Evolutionary conservation across 2,113 vertebrate species (phyloP).

Genomic region (Sula dactylatra): DNA sequence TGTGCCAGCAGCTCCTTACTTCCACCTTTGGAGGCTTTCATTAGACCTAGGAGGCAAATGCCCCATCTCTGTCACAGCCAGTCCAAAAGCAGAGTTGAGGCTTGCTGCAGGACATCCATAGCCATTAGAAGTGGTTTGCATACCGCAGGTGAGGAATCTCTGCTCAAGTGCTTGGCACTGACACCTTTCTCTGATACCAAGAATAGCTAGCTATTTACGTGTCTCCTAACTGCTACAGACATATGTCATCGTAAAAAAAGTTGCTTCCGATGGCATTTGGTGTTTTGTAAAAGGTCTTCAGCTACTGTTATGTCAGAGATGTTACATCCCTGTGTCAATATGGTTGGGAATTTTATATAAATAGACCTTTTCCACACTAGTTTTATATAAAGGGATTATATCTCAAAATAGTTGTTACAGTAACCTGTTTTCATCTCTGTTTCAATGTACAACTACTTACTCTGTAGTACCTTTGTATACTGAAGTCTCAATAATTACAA

Average conservation of each 20-base stretch:
- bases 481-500: background rate
- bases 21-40: background rate
- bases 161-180: background rate
- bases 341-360: background rate
- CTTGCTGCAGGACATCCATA: background rate
- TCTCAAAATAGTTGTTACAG: background rate
- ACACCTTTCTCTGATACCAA: background rate
- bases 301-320: background rate
- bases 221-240: background rate
- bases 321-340: background rate
- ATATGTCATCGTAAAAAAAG: background rate
- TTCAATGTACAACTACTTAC: background rate
- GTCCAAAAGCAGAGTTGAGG: background rate
- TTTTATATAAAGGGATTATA: background rate
- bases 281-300: background rate
- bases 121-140: background rate
- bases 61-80: background rate
- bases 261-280: background rate
- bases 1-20: background rate
- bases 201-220: background rate
- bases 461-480: background rate
- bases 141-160: background rate
- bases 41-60: background rate
- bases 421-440: background rate
- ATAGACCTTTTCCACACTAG: background rate